A percentile compares a stretch with the other conserved stretches of the same genome.
Evolutionary conservation across 2,888 invertebrate species (phyloP).

Genomic region (Liodrosophila aerea): DNA sequence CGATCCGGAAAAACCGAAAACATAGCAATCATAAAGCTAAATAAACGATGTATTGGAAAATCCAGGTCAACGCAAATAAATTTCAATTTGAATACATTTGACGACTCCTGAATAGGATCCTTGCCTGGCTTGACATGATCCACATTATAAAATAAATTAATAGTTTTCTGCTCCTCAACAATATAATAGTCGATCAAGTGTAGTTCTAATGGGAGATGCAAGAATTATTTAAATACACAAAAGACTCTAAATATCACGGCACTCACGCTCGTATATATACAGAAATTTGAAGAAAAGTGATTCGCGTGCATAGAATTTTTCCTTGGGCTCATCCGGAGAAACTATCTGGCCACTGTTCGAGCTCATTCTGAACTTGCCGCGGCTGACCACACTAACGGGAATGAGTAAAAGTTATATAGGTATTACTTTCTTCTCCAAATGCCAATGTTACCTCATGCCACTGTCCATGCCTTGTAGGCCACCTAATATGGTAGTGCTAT

Average conservation of each 20-base stretch:
- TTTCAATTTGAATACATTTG: slow-evolving; percentile 73
- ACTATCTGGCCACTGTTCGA: slow-evolving; percentile 37
- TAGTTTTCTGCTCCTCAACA: slow-evolving; percentile 9
- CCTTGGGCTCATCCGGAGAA: not conserved
- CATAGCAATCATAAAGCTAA: slow-evolving; percentile 85
- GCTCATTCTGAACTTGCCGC: slow-evolving; percentile 29
- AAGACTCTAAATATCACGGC: too few species aligned
- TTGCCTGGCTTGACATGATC: rapidly evolving
- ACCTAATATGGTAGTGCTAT: slow-evolving; percentile 45
- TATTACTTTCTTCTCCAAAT: too few species aligned
- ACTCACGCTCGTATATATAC: slow-evolving; percentile 53
- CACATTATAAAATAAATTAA: slow-evolving; percentile 49
- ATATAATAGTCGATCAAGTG: slow-evolving; percentile 44
- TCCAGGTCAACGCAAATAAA: slow-evolving; percentile 56
- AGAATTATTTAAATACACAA: not conserved
- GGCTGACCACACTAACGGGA: slow-evolving; percentile 49
- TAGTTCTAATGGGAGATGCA: slow-evolving; percentile 42
- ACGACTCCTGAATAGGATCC: slow-evolving; percentile 22
- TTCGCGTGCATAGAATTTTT: slow-evolving; percentile 41
- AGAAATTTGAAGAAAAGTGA: slow-evolving; percentile 43
- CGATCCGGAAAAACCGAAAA: slow-evolving; percentile 87
- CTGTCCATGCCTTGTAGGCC: slow-evolving; percentile 49
- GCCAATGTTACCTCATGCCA: slow-evolving; percentile 36
- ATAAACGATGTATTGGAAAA: slow-evolving; percentile 50
- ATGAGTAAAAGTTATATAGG: not conserved